These are phyloP conservation scores for Myoxocephalus aenaeus DNA, from an alignment of 2,797 vertebrate species.

Conservation along the genomic window DNA sequence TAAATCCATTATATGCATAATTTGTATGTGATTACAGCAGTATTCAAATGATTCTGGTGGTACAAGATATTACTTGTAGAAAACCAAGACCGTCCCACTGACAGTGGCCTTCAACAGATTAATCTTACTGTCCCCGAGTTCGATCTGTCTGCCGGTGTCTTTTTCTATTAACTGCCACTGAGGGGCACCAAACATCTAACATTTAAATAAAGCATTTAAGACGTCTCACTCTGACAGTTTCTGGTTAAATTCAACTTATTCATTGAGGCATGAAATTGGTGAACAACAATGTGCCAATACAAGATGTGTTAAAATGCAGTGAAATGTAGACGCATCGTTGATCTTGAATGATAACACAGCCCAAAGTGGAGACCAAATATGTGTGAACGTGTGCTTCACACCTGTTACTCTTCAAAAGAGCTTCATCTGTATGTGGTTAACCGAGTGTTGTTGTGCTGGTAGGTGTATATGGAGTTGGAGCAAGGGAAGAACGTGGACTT, in stretches of 20 bases:
- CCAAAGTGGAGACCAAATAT: not conserved
- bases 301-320: not conserved
- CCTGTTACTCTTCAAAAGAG: not conserved
- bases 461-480: slow-evolving; percentile 99
- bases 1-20: not conserved
- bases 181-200: not conserved
- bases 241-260: not conserved
- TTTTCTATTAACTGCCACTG: not conserved
- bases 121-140: not conserved
- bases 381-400: not conserved
- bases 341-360: not conserved
- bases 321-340: not conserved
- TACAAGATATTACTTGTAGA: not conserved
- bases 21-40: not conserved
- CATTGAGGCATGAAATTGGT: not conserved
- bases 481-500: slow-evolving; percentile 98
- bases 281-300: not conserved
- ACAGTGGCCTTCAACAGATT: not conserved
- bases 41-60: not conserved
- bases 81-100: not conserved
- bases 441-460: slow-evolving; percentile 17
- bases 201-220: not conserved
- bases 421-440: not conserved
- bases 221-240: not conserved
- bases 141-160: not conserved